Evolutionary conservation across 2,888 invertebrate genomes (phyloP), one percentile per base, ranked within the genome.

Genomic region (Pharmacophagus antenor): DNA sequence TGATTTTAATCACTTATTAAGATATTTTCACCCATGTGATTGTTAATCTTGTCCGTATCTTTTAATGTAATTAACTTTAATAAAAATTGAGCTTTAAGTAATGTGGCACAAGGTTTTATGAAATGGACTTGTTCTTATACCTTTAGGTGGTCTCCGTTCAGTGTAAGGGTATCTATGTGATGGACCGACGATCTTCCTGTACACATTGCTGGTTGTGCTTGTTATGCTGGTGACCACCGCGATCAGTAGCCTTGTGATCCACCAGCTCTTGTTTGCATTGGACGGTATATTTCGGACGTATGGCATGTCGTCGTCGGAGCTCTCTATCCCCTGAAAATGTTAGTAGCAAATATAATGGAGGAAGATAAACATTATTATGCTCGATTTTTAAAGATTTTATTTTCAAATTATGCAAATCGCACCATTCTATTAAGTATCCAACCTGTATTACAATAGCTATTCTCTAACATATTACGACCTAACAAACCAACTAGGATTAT

Each of bases 121-220:
- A 31, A 31, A 31, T 12, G 12, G 8, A 31, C 3, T 42, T 42
- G 42, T 6, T 42, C 17, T 42, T 4, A 56, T 70, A 85, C 88
- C 82, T 76, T 79, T 73, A 8, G 67, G 72, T 1, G 82, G 82
- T 63, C 80, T 72, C 41, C 87, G 69, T 5, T 85, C 85, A 25
- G 86, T 84, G 65, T 88, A 88, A 0, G 86, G 88, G 63, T 88
- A 87, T 62, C 85, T 77, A 42, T 88, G 86, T 15, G 83, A 64
- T 0, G 86, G 85, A 0, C 87, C 88, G 6, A 79, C 77, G 1
- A 85, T 58, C 59, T 73, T 76, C 53, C 84, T 71, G 67, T 85
- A 87, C 1, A 80, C 72, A 62, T 68, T 70, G 47, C 70, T 65
- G 4, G 74, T 64, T 53, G 71, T 63, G 2, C 78, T 78, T 18